Evolutionary conservation across 2,113 vertebrate species (phyloP).

Genomic region (Ameiurus melas): DNA sequence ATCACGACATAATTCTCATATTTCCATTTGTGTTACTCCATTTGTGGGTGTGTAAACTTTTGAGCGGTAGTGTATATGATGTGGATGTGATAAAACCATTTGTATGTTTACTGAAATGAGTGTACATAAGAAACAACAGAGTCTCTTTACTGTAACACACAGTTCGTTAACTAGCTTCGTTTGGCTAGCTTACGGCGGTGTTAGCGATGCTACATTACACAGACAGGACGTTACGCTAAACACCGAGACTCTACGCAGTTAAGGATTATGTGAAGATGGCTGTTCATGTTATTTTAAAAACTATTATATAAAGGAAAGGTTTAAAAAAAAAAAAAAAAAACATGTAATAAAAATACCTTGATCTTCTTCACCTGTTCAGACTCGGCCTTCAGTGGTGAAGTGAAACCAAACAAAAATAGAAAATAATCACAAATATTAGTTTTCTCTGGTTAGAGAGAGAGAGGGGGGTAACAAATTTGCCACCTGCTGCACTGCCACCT

Average conservation of each 20-base stretch:
- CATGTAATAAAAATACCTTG: constrained; percentile 28
- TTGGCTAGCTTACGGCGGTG: neutral
- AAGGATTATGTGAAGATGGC: neutral
- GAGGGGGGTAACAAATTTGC: neutral
- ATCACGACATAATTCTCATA: too few species aligned
- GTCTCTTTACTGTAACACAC: neutral
- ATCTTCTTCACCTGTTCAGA: constrained; percentile 74
- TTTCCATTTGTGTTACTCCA: too few species aligned
- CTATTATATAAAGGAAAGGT: neutral
- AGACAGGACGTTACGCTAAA: neutral
- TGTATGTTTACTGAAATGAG: too few species aligned
- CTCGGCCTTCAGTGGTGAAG: constrained; percentile 68
- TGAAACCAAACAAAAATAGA: constrained; percentile 61
- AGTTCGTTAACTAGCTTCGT: neutral
- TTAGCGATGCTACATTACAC: neutral
- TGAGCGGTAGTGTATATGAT: neutral
- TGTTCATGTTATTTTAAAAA: neutral
- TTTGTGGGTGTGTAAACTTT: too few species aligned
- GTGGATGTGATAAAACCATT: too few species aligned
- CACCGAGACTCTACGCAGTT: neutral
- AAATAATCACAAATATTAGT: constrained; percentile 55
- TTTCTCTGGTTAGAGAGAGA: neutral
- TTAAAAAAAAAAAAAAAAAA: too few species aligned
- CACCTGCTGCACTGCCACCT: constrained; percentile 39
- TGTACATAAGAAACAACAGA: too few species aligned